Base-by-base conservation (phyloP, 2,113 vertebrate species). In the Brachyhypopomus gauderio region DNA sequence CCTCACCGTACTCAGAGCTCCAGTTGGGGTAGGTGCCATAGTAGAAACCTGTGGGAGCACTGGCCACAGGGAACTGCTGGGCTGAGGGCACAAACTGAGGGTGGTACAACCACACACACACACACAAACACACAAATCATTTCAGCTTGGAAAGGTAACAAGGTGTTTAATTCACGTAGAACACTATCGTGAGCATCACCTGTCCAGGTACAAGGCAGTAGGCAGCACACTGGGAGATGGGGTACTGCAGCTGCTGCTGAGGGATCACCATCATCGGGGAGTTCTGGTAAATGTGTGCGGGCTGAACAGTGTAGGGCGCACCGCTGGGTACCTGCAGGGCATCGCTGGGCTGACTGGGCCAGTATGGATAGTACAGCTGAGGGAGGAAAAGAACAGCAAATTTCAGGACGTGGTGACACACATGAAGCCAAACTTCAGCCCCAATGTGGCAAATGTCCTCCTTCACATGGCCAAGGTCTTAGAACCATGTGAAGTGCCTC, bases 211-310 rank as follows among this genome's bases (percentile, higher is more conserved):
- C 92, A 88, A 98, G 95, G 89, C 96, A 98, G 92, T 96, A 98
- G 87, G 89, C 19, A 34, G 93, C 92, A 88, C 95, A 93, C 91
- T 98, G 96, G 89, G 97, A 96, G 86, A 94, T 89, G 87, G 95
- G 84, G 75, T 97, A 98, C 84, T 94, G 93, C 84, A 98, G 93
- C 84, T 88, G 91, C 92, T 97, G 97, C 90, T 96, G 96, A 83
- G 96, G 95, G 88, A 98, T 98, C 97, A 99, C 97, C 95, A 99
- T 98, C 94, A 96, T 96, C 94, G 96, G 97, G 88, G 97, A 97
- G 91, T 92, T 92, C 25, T 91, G 94, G 93, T 98, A 98, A 85
- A 98, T 96, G 85, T 98, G 97, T 78, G 96, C 75, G 85, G 96
- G 94, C 72, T 93, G 94, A 85, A 96, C 96, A 52, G 96, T 90